Base-by-base conservation (phyloP, 2,888 invertebrate genomes). In the Zhuqinia jingwanae region DNA sequence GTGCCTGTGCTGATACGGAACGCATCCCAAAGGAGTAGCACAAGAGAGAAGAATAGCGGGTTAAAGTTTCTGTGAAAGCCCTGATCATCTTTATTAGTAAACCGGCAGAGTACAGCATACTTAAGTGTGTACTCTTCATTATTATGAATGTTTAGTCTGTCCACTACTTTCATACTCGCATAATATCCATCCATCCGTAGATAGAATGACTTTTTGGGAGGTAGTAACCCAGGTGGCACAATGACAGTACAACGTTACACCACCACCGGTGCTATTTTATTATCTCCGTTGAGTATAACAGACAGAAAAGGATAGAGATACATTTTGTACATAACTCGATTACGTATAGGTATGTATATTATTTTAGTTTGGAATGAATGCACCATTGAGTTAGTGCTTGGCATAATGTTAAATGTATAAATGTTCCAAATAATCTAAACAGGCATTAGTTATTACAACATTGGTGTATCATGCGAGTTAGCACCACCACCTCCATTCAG, bases 51-150 rank as follows among this genome's bases (percentile, higher is more conserved):
- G 65, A 68, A 77, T 42, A 77, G 30, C 84, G 84, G 84, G 84
- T 84, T 77, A 84, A 85, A 85, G 85, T 85, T 85, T 78, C 70
- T 85, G 85, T 85, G 85, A 85, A 85, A 85, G 85, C 85, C 78
- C 58, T 78, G 85, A 85, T 85, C 68, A 82, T 82, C 30, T 82
- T 17, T 82, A 76, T 56, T 25, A 78, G 60, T 45, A 25, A 25
- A 78, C 60, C 60, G 78, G 17, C 36, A 36, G 36, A 36, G 58
- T n/a, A 11, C 47, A 11, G 47, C 10, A 47, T 11, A 8, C 8
- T 47, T 11, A 8, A 47, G 8, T 11, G 8, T 36, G 36, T 36
- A 36, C 36, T n/a, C n/a, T 36, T 36, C 36, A 36, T 36, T 36
- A 36, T 36, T 36, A 8, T 36, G 36, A 3, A 8, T 36, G 36